A percentile compares a stretch with the other conserved stretches of the same genome.
phyloP scores from a whole-genome alignment of 2,113 vertebrate species.

The Tragulus kanchil region DNA sequence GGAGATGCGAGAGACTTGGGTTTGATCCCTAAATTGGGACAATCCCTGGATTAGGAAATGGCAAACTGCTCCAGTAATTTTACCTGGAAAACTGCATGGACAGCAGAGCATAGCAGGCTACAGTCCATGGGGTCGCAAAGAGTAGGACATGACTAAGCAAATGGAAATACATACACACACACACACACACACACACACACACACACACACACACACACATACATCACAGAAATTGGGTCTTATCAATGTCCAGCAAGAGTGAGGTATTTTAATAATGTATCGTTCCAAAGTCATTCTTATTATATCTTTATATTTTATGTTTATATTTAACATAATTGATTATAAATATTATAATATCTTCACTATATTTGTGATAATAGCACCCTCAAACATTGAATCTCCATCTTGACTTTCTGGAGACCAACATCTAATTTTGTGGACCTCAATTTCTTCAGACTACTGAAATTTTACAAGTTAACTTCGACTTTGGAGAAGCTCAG shows the following conservation, averaged over 20 bases:
- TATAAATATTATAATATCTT: background rate
- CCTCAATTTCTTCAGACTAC: background rate
- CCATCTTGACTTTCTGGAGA: background rate
- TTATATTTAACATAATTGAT: background rate
- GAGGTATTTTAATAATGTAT: background rate
- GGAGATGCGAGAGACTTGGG: background rate
- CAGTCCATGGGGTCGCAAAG: background rate
- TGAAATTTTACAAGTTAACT: background rate
- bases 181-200: background rate
- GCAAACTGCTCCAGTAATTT: background rate
- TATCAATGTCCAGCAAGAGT: background rate
- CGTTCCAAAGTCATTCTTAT: background rate
- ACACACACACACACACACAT: background rate
- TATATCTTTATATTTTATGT: background rate
- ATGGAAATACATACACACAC: background rate
- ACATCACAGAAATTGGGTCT: background rate
- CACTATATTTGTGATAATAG: constrained; percentile 4
- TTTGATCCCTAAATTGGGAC: background rate
- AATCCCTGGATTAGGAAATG: background rate
- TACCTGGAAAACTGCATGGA: background rate
- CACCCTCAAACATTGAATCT: background rate
- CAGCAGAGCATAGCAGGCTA: background rate
- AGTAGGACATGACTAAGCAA: background rate
- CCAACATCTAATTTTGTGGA: background rate
- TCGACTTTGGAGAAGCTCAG: background rate